Base-by-base conservation (phyloP, 92 coral and sea anemone species). In the Epizoanthus scotinus region DNA sequence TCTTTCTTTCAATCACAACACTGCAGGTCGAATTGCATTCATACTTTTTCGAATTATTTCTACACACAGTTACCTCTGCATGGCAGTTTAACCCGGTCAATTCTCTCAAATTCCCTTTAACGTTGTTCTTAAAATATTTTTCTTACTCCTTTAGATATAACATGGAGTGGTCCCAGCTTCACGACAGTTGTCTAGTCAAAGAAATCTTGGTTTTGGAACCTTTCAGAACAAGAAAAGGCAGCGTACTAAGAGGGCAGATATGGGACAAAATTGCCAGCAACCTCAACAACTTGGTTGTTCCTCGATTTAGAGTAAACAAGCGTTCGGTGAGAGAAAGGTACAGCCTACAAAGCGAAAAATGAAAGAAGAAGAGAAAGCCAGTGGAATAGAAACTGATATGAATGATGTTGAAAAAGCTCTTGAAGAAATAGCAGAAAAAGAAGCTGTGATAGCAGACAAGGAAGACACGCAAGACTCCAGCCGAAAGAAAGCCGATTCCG, bases 401-500 rank as follows among this genome's bases (percentile, higher is more conserved):
- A 83, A 52, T 57, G 81, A 72, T 22, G 86, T 83, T 28, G 81
- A 72, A 60, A 73, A 83, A 38, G 86, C 86, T 83, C 79, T 83
- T 63, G 86, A 71, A 83, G 81, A 73, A 73, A 73, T 71, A 54
- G 70, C 54, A 54, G 81, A 63, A 57, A 73, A 83, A 54, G 82
- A 83, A 73, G 52, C 44, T 53, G 81, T 40, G 70, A 59, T 61
- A 49, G 24, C 22, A 38, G 54, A 38, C 28, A 24, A 70, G 52
- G 79, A 73, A 73, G 79, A 52, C 79, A 72, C 78, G 60, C 40
- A 22, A 71, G 82, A 78, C 62, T 38, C 42, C 71, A 31, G 50
- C n/a, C n/a, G n/a, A 14, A 70, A 82, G 70, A 70, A 70, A 69
- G 10, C n/a, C 19, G 77, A 70, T 22, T 19, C 18, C 21, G 34